phyloP scores from a whole-genome alignment of 2,113 vertebrate species.

The Rattus rattus region DNA sequence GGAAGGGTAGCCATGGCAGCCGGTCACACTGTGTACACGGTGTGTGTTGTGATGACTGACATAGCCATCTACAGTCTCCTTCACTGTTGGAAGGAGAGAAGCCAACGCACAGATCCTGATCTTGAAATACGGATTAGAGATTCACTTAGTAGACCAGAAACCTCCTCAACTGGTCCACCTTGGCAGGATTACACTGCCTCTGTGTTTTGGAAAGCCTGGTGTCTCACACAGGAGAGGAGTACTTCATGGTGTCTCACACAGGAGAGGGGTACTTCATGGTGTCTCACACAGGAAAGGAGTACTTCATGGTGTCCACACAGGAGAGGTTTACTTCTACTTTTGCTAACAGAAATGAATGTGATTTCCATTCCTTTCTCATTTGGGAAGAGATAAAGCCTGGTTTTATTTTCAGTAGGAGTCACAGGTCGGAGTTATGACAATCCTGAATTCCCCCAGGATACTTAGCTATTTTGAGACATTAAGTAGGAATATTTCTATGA shows the following conservation, averaged over 20 bases:
- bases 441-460: neutral
- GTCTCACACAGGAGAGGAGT: neutral
- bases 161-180: neutral
- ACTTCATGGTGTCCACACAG: no score
- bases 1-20: neutral
- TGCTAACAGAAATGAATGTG: neutral
- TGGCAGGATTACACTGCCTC: neutral
- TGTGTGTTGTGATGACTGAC: neutral
- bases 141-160: no score
- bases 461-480: neutral
- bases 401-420: neutral
- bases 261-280: no score
- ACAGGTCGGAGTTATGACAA: neutral
- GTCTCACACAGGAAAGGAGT: no score
- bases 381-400: neutral
- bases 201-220: neutral
- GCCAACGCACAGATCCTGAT: accelerated
- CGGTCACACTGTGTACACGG: neutral
- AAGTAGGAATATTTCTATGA: neutral
- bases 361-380: neutral
- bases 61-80: neutral
- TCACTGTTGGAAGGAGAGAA: neutral
- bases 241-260: no score
- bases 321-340: neutral
- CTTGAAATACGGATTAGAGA: neutral